Evolutionary conservation across 2,797 vertebrate genomes (phyloP).

Genomic region (Orestias chungarensis): DNA sequence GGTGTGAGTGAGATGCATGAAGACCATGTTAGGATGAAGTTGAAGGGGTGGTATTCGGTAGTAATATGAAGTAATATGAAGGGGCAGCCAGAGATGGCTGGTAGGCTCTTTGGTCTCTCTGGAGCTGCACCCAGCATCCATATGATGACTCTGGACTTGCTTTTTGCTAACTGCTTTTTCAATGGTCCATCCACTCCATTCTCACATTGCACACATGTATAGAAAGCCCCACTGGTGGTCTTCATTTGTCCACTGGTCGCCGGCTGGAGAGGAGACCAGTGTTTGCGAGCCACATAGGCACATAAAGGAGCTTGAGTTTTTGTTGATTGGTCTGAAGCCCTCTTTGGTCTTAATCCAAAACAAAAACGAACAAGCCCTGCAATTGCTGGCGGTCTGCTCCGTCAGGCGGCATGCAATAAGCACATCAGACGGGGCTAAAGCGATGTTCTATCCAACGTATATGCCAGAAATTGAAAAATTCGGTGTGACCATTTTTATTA

Average conservation of each 20-base stretch:
- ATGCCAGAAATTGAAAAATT: slow-evolving; percentile 10
- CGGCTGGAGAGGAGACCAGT: slow-evolving; percentile 53
- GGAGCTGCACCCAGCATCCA: slow-evolving; percentile 68
- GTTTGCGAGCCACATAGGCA: slow-evolving; percentile 66
- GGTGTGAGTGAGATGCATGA: slow-evolving; percentile 52
- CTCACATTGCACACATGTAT: slow-evolving; percentile 62
- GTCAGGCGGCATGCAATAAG: slow-evolving; percentile 60
- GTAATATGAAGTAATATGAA: slow-evolving; percentile 47
- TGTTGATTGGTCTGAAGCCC: slow-evolving; percentile 69
- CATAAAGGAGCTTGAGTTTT: slow-evolving; percentile 62
- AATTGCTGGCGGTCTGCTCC: slow-evolving; percentile 32
- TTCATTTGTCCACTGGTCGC: slow-evolving; percentile 55
- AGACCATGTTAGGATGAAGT: slow-evolving; percentile 22
- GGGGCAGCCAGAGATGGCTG: slow-evolving; percentile 71
- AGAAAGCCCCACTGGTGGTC: slow-evolving; percentile 58
- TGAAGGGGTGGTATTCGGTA: slow-evolving; percentile 9
- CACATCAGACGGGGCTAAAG: slow-evolving; percentile 60
- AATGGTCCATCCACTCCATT: slow-evolving; percentile 15
- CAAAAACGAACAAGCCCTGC: slow-evolving; percentile 68
- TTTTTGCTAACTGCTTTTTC: slow-evolving; percentile 55
- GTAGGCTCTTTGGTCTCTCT: slow-evolving; percentile 66
- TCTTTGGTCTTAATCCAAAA: slow-evolving; percentile 75
- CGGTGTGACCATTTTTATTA: neutral
- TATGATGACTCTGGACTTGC: slow-evolving; percentile 71
- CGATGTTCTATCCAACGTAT: slow-evolving; percentile 26